Evolutionary conservation across 2,113 vertebrate genomes (phyloP), one percentile per base, ranked within the genome.

Genomic region (Diadophis punctatus): DNA sequence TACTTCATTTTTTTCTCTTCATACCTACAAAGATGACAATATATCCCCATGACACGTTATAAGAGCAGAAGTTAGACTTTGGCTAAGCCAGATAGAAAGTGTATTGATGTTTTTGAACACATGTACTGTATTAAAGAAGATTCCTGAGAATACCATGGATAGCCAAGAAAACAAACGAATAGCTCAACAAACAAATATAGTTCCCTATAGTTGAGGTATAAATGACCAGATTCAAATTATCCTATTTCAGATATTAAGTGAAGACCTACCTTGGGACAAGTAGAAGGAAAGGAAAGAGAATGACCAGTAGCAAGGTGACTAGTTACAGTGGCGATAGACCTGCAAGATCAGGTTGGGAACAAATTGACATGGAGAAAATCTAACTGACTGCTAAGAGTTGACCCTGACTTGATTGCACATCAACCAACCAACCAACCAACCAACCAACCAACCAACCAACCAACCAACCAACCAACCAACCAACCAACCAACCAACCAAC

Each of bases 71-170:
- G 8, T 80, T 80, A 80, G n/a, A 39, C 2, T 80, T 80, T 39
- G 6, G n/a, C 16, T 80, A 39, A 80, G 16, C 18, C 68, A 80
- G 74, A 80, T 43, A 80, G 34, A 80, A 80, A 80, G 34, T 22
- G 34, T 22, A 43, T 80, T 80, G 74, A 22, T 43, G 74, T 39
- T 80, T 80, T 80, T 22, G 92, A n/a, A 49, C 43, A 0, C 95
- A 97, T 95, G 90, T 97, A 92, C 91, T 91, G 11, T n/a, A 10
- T 63, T 85, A 91, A 90, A 84, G 39, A 91, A 90, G 85, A 96
- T 95, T 94, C 18, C 7, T 30, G 18, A 22, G 68, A 80, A 80
- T 34, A 80, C 1, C 7, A 80, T 80, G 16, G 63, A 43, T 34
- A 80, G 18, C 34, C 34, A 80, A 80, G 74, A 43, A 80, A 80